These are phyloP conservation scores for Bellardia bayeri DNA, from an alignment of 2,888 invertebrate species.

Conservation along the genomic window DNA sequence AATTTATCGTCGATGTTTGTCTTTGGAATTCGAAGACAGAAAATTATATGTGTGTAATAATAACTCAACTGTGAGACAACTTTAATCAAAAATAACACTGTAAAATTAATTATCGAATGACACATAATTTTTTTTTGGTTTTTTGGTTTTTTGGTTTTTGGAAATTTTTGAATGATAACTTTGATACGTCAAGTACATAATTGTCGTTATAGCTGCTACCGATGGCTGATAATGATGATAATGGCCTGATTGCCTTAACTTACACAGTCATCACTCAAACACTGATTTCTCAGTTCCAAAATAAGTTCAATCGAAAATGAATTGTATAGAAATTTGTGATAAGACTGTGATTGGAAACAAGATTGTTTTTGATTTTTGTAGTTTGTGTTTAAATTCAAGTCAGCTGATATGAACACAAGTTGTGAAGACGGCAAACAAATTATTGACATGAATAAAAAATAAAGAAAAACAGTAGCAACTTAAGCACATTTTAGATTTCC, in stretches of 20 bases:
- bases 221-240: constrained; percentile 10
- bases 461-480: constrained; percentile 27
- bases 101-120: constrained; percentile 70
- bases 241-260: constrained; percentile 9
- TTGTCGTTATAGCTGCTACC: constrained; percentile 53
- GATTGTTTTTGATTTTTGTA: constrained; percentile 48
- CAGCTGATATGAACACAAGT: neutral
- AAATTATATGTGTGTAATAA: constrained; percentile 32
- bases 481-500: neutral
- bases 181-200: constrained; percentile 13
- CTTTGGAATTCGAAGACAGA: neutral
- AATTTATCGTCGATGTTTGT: constrained; percentile 13
- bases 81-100: constrained; percentile 50
- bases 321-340: constrained; percentile 36
- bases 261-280: neutral
- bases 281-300: neutral
- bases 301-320: constrained; percentile 48
- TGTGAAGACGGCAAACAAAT: constrained; percentile 12
- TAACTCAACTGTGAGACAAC: constrained; percentile 28
- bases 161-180: constrained; percentile 45
- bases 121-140: constrained; percentile 43
- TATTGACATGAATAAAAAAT: constrained; percentile 6
- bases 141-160: neutral
- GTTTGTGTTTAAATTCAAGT: constrained; percentile 42
- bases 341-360: constrained; percentile 45